These are phyloP conservation scores for Austrolebias charrua DNA, from an alignment of 2,797 vertebrate genomes.

Conservation along the genomic window DNA sequence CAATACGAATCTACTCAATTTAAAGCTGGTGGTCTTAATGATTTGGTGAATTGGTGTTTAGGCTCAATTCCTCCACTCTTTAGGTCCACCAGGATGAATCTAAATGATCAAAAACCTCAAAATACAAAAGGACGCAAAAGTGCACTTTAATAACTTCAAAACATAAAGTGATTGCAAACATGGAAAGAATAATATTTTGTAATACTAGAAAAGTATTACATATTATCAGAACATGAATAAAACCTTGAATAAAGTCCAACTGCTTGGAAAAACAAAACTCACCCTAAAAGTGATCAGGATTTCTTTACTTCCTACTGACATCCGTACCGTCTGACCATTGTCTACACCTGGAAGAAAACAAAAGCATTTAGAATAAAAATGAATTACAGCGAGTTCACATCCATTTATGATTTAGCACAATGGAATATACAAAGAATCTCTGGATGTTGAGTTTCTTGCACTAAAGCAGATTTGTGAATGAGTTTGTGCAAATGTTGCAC, in stretches of 20 bases:
- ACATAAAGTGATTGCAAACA: too few relatives aligned
- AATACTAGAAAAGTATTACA: neutral
- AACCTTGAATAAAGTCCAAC: neutral
- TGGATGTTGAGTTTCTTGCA: neutral
- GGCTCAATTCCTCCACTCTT: too few relatives aligned
- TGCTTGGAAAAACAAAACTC: conserved; percentile 40
- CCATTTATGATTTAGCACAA: neutral
- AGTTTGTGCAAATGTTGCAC: conserved; percentile 21
- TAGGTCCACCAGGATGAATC: too few relatives aligned
- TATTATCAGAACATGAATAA: neutral
- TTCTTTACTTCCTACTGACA: conserved; percentile 88
- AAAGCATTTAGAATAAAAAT: neutral
- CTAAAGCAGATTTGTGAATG: neutral
- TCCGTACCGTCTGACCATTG: conserved; percentile 89
- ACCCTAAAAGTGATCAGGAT: conserved; percentile 94
- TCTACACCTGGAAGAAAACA: conserved; percentile 84
- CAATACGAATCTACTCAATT: too few relatives aligned
- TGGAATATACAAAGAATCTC: neutral
- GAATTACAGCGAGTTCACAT: neutral
- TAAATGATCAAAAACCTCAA: too few relatives aligned
- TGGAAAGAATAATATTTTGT: neutral
- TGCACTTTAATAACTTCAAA: too few relatives aligned
- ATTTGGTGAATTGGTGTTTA: too few relatives aligned
- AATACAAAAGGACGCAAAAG: too few relatives aligned
- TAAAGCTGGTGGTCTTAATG: too few relatives aligned